Conservation (phyloP, 2,888 invertebrate species). For the Gibbula magus region DNA sequence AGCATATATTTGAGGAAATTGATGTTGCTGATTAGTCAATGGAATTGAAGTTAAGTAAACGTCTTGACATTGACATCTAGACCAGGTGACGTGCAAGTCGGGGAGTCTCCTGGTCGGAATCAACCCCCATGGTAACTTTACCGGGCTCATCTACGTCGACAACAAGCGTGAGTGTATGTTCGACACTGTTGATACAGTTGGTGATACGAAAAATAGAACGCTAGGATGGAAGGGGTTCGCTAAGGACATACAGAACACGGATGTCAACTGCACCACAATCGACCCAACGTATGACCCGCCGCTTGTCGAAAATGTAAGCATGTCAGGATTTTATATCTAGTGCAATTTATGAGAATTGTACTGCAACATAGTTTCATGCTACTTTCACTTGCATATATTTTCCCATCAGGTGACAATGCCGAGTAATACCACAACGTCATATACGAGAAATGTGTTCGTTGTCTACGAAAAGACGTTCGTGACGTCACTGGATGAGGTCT, state of each 20-base stretch:
- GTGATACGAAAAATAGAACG: not conserved
- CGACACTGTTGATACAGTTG: not conserved
- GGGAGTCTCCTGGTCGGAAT: not conserved
- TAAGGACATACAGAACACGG: not conserved
- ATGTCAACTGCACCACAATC: not conserved
- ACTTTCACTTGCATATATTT: too few species aligned
- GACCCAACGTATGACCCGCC: not conserved
- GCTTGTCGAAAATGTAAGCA: not conserved
- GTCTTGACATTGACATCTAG: not conserved
- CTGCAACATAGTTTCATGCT: too few species aligned
- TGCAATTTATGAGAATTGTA: too few species aligned
- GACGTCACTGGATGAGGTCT: not conserved
- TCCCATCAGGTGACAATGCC: not conserved
- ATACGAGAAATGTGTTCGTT: not conserved
- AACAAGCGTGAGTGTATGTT: not conserved
- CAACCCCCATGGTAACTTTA: not conserved
- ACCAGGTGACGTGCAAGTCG: not conserved
- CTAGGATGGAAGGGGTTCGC: not conserved
- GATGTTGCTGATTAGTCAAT: too few species aligned
- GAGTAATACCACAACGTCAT: not conserved
- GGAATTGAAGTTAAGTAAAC: too few species aligned
- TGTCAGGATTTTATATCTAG: not conserved
- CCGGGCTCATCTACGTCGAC: not conserved
- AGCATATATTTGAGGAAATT: too few species aligned
- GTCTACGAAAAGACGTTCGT: not conserved